A percentile compares a stretch with the other conserved stretches of the same genome.
These are phyloP conservation scores for Sminthurinus signatus DNA, from an alignment of 1,140 invertebrate species.

Conservation along the genomic window DNA sequence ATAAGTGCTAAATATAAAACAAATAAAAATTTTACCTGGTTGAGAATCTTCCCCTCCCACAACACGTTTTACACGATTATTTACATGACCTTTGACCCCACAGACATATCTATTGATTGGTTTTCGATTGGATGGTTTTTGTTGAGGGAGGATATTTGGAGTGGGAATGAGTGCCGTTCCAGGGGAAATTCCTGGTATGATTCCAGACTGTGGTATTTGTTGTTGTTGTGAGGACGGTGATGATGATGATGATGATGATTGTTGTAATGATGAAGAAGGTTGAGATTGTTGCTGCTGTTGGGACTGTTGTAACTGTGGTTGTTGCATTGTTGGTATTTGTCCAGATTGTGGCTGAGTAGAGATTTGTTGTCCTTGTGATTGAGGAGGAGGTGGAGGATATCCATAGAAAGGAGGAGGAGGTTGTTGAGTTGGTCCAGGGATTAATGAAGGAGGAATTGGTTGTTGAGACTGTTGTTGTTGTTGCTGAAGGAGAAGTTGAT, in stretches of 20 bases:
- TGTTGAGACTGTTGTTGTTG: neutral
- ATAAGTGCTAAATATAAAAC: too few relatives aligned
- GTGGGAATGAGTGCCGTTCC: conserved; percentile 46
- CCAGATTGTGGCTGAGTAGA: conserved; percentile 44
- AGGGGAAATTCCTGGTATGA: too few relatives aligned
- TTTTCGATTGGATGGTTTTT: conserved; percentile 45
- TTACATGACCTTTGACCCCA: conserved; percentile 64
- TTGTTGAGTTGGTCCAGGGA: neutral
- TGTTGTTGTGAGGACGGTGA: conserved; percentile 36
- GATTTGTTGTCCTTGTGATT: conserved; percentile 39
- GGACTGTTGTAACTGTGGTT: conserved; percentile 25
- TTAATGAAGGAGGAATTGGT: neutral
- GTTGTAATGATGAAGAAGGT: conserved; percentile 2
- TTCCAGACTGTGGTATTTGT: too few relatives aligned
- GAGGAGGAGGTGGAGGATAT: conserved; percentile 37
- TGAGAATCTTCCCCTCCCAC: conserved; percentile 85
- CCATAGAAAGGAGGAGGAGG: neutral
- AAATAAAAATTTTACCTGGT: too few relatives aligned
- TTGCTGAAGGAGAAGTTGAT: neutral
- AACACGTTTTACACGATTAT: conserved; percentile 51
- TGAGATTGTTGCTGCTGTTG: conserved; percentile 24
- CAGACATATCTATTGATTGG: conserved; percentile 84
- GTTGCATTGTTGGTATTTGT: conserved; percentile 14
- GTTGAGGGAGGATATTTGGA: conserved; percentile 44
- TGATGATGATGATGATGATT: conserved; percentile 4